Conservation (phyloP, 2,888 invertebrate genomes). For the Tipula lateralis region DNA sequence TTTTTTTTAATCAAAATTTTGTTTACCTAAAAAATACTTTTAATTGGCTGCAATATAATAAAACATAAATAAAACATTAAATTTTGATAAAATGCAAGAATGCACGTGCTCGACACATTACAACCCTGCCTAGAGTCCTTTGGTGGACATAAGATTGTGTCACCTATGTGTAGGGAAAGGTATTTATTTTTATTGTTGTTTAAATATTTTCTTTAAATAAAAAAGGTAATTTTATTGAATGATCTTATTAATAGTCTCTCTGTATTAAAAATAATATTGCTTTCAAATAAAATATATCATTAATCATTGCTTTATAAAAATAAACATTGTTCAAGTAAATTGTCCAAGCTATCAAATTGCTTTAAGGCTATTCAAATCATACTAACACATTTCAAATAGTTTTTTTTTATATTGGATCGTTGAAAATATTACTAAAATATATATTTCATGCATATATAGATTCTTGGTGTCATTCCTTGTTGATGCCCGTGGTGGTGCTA, state of each 20-base stretch:
- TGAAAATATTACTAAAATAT: background rate
- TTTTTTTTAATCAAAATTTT: background rate
- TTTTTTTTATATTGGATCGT: too few relatives aligned
- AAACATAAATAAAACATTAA: conserved; percentile 9
- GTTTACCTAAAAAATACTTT: background rate
- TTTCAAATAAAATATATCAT: background rate
- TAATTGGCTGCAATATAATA: conserved; percentile 16
- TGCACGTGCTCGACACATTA: conserved; percentile 41
- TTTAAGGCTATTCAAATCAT: background rate
- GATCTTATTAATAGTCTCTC: background rate
- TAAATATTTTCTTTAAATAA: conserved; percentile 35
- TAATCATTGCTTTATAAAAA: background rate
- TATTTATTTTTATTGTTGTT: conserved; percentile 39
- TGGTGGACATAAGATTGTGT: conserved; percentile 49
- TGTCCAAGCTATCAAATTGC: background rate
- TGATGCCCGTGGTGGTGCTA: conserved; percentile 97
- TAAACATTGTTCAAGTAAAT: background rate
- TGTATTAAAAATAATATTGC: background rate
- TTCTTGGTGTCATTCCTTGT: conserved; percentile 99
- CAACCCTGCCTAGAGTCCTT: conserved; percentile 49
- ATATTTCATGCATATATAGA: conserved; percentile 50
- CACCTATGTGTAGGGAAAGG: conserved; percentile 53
- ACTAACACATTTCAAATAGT: background rate
- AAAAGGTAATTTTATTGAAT: conserved; percentile 13
- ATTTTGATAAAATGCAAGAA: conserved; percentile 38